A percentile compares a stretch with the other conserved stretches of the same genome.
Evolutionary conservation across 2,113 vertebrate species (phyloP).

Genomic region (Holacanthus passer): DNA sequence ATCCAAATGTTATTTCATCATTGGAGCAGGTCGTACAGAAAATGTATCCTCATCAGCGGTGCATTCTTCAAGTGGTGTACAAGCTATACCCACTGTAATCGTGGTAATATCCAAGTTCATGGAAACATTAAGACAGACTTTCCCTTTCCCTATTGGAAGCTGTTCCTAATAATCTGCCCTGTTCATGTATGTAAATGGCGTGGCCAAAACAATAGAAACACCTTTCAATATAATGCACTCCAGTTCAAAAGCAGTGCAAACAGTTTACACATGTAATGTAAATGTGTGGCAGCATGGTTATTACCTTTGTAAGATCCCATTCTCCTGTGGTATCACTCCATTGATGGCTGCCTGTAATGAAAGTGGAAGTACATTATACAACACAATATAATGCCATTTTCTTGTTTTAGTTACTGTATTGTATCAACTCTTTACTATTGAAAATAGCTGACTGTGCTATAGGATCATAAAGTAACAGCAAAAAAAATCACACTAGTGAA

Average conservation of each 20-base stretch:
- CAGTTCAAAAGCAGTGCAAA: no score
- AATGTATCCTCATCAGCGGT: background rate
- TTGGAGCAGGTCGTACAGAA: background rate
- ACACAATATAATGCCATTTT: background rate
- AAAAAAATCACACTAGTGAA: background rate
- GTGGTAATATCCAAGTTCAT: background rate
- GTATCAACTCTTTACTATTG: background rate
- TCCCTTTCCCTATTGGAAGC: no score
- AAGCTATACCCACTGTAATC: background rate
- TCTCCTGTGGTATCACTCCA: constrained; percentile 98
- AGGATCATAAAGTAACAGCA: background rate
- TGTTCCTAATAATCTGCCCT: background rate
- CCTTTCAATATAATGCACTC: no score
- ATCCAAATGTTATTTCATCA: background rate
- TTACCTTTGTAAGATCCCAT: constrained; percentile 98
- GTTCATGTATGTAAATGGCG: background rate
- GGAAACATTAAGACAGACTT: background rate
- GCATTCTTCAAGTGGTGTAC: background rate
- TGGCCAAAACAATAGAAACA: no score
- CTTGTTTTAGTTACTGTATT: background rate
- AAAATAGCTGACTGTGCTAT: background rate
- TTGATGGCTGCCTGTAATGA: constrained; percentile 97
- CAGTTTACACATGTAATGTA: background rate
- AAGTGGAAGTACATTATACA: constrained; percentile 23
- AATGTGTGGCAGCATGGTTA: background rate